Conservation (phyloP, 2,797 vertebrate genomes). For the Takifugu ocellatus region DNA sequence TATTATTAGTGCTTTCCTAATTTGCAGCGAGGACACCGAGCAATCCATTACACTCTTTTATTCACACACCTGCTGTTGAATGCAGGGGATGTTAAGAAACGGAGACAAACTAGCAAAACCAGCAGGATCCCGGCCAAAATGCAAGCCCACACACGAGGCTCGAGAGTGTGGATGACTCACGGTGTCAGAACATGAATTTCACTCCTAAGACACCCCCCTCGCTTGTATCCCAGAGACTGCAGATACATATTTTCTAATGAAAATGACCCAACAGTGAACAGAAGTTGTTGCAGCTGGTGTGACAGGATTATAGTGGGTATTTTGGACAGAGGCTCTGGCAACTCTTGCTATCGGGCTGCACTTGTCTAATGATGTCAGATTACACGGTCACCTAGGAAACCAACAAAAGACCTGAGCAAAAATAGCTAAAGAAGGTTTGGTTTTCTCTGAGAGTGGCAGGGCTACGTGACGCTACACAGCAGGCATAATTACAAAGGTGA, state of each 20-base stretch:
- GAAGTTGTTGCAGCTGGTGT: slow-evolving; percentile 11
- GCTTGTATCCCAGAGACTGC: no score
- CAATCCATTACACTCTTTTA: slow-evolving; percentile 50
- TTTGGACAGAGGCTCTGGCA: slow-evolving; percentile 31
- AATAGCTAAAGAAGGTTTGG: slow-evolving; percentile 28
- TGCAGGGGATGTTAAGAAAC: slow-evolving; percentile 38
- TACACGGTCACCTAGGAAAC: slow-evolving; percentile 59
- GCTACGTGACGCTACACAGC: slow-evolving; percentile 38
- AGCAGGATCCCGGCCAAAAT: slow-evolving; percentile 26
- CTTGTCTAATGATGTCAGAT: slow-evolving; percentile 53
- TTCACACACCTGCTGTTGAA: slow-evolving; percentile 39
- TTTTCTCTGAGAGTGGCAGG: slow-evolving; percentile 45
- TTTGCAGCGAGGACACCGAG: slow-evolving; percentile 26
- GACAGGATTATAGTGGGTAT: slow-evolving; percentile 18
- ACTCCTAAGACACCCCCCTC: slow-evolving; percentile 14
- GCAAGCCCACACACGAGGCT: slow-evolving; percentile 33
- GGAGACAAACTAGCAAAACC: slow-evolving; percentile 27
- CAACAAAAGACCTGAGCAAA: slow-evolving; percentile 35
- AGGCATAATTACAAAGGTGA: slow-evolving; percentile 59
- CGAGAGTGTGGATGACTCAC: slow-evolving; percentile 33
- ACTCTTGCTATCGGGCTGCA: slow-evolving; percentile 25
- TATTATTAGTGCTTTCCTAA: slow-evolving; percentile 31
- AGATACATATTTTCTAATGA: slow-evolving; percentile 14
- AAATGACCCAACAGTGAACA: slow-evolving; percentile 12
- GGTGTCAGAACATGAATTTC: slow-evolving; percentile 34